phyloP scores from a whole-genome alignment of 2,888 invertebrate genomes.

The Corythucha ciliata region DNA sequence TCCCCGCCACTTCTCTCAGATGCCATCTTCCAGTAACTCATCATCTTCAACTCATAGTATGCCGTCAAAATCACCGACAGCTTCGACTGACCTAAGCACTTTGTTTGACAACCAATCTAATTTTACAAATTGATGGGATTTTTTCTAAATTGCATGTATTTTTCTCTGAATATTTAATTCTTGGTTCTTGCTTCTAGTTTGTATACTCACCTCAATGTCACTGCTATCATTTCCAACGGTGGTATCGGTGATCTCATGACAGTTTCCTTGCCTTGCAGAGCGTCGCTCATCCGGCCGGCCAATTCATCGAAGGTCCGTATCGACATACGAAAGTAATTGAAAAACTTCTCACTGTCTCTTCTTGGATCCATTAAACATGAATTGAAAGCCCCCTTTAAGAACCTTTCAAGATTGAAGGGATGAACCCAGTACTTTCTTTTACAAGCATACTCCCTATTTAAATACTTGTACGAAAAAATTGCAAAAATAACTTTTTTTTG shows the following conservation, averaged over 20 bases:
- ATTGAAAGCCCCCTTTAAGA: constrained; percentile 14
- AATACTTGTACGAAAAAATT: constrained; percentile 1
- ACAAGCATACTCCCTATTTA: background rate
- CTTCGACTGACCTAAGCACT: background rate
- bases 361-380: constrained; percentile 7
- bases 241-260: constrained; percentile 5
- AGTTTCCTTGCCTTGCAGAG: background rate
- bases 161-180: background rate
- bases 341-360: constrained; percentile 14
- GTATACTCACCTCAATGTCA: constrained; percentile 16
- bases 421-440: constrained; percentile 14
- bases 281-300: constrained; percentile 7
- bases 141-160: background rate
- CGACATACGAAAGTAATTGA: constrained; percentile 20
- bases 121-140: background rate
- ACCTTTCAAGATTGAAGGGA: constrained; percentile 10
- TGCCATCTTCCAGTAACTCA: too few species aligned
- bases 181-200: background rate
- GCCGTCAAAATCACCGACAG: background rate
- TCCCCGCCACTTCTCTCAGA: too few species aligned
- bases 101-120: background rate
- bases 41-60: too few species aligned
- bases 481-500: constrained; percentile 8
- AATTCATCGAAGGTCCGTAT: constrained; percentile 16
- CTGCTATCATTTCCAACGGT: constrained; percentile 15